Base-by-base conservation (phyloP, 2,797 vertebrate genomes). In the Neosalanx taihuensis region DNA sequence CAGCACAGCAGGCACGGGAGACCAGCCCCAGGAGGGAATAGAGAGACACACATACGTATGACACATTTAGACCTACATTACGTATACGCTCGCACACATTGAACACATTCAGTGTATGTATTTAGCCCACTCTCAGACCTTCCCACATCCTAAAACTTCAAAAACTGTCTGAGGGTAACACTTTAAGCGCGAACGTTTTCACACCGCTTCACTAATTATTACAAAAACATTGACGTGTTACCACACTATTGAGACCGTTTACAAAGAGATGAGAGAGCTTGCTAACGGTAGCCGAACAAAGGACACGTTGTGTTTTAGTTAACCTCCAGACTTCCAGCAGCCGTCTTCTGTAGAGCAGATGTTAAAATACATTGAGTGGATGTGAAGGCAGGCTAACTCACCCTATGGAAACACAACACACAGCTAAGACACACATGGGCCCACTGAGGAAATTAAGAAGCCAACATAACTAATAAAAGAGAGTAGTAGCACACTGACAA, bases 1-100 rank as follows among this genome's bases (percentile, higher is more conserved):
- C 96, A 98, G 95, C 93, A 94, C 95, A 97, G 96, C 94, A 97
- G 96, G 96, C 94, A 96, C 96, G 79, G 96, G 95, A 94, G 95
- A 93, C 95, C 10, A 87, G 89, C 91, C 92, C 94, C 91, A 76
- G 73, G 20, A 81, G 80, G 74, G 69, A 26, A 70, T 15, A 33
- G 74, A 76, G 67, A 73, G 67, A 76, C 37, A 10, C 35, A 73
- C 30, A 60, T 17, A 58, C 51, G 53, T 13, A 71, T 4, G 5
- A 58, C 30, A 17, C 41, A 51, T 31, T 53, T 18, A 17, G 30
- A 31, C 67, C 31, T n/a, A 56, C 29, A 35, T 31, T 6, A n/a
- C 17, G 10, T 23, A 7, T 35, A 23, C 10, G 37, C 69, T 56
- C 46, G 31, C 46, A 56, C 66, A 67, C 66, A 66, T 37, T 41